phyloP scores from a whole-genome alignment of 2,113 vertebrate species.

The Amphilophus citrinellus region DNA sequence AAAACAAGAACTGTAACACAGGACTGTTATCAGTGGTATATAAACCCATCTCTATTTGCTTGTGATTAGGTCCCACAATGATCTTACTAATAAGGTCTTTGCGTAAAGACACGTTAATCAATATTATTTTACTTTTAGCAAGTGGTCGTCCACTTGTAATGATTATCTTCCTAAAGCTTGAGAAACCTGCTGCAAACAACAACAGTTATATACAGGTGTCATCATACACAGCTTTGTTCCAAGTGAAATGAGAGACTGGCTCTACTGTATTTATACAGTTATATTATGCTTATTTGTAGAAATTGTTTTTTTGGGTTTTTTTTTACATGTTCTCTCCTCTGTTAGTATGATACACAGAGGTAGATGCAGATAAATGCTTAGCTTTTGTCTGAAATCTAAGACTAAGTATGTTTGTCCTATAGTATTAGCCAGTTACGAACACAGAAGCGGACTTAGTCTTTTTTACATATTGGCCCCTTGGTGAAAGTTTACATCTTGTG shows the following conservation, averaged over 20 bases:
- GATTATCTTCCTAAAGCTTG: slow-evolving; percentile 32
- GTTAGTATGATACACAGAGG: slow-evolving; percentile 30
- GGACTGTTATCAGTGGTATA: not conserved
- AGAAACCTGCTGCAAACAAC: slow-evolving; percentile 2
- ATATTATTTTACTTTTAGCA: no score
- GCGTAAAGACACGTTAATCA: not conserved
- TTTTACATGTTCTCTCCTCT: slow-evolving; percentile 9
- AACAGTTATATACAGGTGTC: slow-evolving; percentile 34
- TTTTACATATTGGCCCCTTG: not conserved
- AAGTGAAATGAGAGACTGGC: slow-evolving; percentile 4
- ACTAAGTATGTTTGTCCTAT: slow-evolving; percentile 20
- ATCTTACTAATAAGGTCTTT: not conserved
- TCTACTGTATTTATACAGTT: slow-evolving; percentile 8
- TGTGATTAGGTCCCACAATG: not conserved
- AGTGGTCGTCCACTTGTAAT: not conserved
- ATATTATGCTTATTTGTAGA: slow-evolving; percentile 4
- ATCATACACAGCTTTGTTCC: slow-evolving; percentile 16
- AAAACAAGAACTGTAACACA: not conserved
- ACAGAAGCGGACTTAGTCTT: slow-evolving; percentile 20
- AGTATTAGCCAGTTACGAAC: not conserved
- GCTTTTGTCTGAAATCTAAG: slow-evolving; percentile 16
- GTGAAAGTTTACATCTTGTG: slow-evolving; percentile 4
- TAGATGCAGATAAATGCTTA: slow-evolving; percentile 37
- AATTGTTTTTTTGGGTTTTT: not conserved
- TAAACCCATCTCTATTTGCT: not conserved